Percentiles rank a stretch among this genome's conserved stretches.
phyloP scores from a whole-genome alignment of 1,140 invertebrate species.

The Harpegnathos saltator region DNA sequence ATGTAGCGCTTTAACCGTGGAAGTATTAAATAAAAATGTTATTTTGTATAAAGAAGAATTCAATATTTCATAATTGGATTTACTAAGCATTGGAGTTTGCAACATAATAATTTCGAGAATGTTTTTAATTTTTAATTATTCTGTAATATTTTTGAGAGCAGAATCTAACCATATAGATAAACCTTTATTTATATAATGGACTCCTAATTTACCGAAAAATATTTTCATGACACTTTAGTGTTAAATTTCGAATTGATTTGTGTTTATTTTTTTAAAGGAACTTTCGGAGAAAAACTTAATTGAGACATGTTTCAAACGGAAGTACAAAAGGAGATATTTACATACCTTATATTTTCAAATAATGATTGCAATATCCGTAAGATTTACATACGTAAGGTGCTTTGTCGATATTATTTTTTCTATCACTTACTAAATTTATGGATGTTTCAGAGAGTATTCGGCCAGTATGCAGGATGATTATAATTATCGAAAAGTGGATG shows the following conservation, averaged over 20 bases:
- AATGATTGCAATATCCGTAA: no score
- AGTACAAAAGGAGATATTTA: background rate
- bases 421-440: constrained; percentile 13
- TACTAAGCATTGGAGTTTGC: background rate
- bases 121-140: background rate
- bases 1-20: background rate
- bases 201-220: background rate
- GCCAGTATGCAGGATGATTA: background rate
- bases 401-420: background rate
- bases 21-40: background rate
- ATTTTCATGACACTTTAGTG: no score
- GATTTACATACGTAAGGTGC: no score
- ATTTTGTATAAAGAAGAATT: constrained; percentile 1
- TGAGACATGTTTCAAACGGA: background rate
- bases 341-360: no score
- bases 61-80: constrained; percentile 5
- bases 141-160: background rate
- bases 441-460: background rate
- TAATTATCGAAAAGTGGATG: constrained; percentile 4
- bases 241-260: no score
- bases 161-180: background rate
- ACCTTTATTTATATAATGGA: background rate
- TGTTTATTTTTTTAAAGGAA: background rate
- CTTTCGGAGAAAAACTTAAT: background rate
- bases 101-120: background rate